Evolutionary conservation across 2,113 vertebrate species (phyloP).

Genomic region (Paramormyrops kingsleyae): DNA sequence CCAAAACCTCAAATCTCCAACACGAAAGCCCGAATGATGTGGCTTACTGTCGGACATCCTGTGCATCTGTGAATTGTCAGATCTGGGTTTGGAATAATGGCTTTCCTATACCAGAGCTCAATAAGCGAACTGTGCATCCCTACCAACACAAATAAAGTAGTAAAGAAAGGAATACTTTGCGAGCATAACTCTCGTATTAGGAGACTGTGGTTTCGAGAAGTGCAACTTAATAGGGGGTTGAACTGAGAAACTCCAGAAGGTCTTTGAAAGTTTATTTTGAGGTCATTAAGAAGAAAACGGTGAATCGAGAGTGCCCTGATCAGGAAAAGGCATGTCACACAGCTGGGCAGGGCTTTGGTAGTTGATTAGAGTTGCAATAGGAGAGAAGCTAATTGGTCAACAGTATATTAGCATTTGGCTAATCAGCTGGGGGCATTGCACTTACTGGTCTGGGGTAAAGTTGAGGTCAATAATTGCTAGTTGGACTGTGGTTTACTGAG

Average conservation of each 20-base stretch:
- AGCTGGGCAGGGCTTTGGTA: neutral
- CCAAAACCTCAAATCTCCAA: slow-evolving; percentile 27
- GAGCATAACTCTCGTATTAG: neutral
- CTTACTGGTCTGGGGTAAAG: neutral
- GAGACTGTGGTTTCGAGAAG: neutral
- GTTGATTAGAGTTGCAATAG: neutral
- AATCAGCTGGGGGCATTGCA: neutral
- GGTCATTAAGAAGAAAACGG: neutral
- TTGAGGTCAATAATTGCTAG: slow-evolving; percentile 22
- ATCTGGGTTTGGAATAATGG: slow-evolving; percentile 29
- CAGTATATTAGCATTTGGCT: neutral
- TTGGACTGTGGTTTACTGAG: slow-evolving; percentile 23
- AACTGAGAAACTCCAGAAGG: slow-evolving; percentile 6
- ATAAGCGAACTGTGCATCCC: slow-evolving; percentile 8
- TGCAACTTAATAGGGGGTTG: neutral
- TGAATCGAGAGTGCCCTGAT: neutral
- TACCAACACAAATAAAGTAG: slow-evolving; percentile 23
- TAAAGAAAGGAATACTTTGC: neutral
- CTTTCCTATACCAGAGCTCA: slow-evolving; percentile 25
- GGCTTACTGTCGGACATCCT: slow-evolving; percentile 22
- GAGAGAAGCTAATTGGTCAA: neutral
- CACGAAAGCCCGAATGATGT: slow-evolving; percentile 23
- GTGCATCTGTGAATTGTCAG: slow-evolving; percentile 31
- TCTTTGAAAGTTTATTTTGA: slow-evolving; percentile 5
- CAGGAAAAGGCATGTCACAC: neutral